A percentile compares a stretch with the other conserved stretches of the same genome.
Conservation (phyloP, 2,113 vertebrate genomes). For the Ameiurus melas region DNA sequence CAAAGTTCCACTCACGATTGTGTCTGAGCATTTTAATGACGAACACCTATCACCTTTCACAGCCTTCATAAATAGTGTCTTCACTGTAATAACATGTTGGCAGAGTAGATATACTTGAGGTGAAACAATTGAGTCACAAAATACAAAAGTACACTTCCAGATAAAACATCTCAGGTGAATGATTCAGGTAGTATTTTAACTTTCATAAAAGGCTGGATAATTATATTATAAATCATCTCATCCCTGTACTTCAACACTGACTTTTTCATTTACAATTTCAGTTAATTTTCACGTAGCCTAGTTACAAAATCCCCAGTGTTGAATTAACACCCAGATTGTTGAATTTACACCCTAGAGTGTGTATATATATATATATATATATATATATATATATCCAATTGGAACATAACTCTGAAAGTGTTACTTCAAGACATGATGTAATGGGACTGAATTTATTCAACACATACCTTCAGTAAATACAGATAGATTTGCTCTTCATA, state of each 20-base stretch:
- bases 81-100: conserved; percentile 57
- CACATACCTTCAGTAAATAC: too few species aligned
- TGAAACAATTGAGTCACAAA: neutral
- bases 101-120: conserved; percentile 46
- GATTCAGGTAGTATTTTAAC: neutral
- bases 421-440: neutral
- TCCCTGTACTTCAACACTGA: neutral
- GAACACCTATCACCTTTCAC: conserved; percentile 34
- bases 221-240: neutral
- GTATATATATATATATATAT: too few species aligned
- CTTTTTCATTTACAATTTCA: neutral
- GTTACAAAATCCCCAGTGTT: neutral
- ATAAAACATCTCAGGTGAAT: neutral
- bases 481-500: neutral
- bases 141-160: conserved; percentile 21
- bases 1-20: conserved; percentile 21
- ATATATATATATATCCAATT: too few species aligned
- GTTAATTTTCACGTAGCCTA: neutral
- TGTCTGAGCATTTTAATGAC: conserved; percentile 40
- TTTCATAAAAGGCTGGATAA: neutral
- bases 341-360: too few species aligned
- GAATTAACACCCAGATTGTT: too few species aligned
- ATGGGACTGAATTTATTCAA: neutral
- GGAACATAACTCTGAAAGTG: too few species aligned
- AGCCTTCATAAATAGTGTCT: conserved; percentile 47